phyloP scores from a whole-genome alignment of 2,888 invertebrate species.

The Autographa gamma region DNA sequence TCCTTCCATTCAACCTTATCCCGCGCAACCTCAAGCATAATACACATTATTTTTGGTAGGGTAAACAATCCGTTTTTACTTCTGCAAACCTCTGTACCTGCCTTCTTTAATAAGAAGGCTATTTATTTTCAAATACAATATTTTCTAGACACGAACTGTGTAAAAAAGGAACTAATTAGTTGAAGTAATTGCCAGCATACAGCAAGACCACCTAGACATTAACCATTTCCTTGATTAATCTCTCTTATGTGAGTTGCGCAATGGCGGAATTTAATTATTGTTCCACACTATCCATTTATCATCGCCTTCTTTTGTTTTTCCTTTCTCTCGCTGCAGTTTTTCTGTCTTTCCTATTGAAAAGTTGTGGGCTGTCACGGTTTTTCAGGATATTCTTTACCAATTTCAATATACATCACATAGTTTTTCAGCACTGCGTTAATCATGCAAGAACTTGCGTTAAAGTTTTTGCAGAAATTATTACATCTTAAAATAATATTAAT shows the following conservation, averaged over 20 bases:
- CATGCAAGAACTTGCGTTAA: too few species aligned
- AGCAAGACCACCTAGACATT: constrained; percentile 48
- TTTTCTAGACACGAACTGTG: constrained; percentile 16
- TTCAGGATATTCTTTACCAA: neutral
- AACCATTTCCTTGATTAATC: constrained; percentile 65
- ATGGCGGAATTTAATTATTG: constrained; percentile 52
- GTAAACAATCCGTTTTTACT: too few species aligned
- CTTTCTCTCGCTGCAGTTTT: constrained; percentile 2
- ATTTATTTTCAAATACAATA: constrained; percentile 6
- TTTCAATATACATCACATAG: neutral
- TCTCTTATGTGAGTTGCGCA: constrained; percentile 52
- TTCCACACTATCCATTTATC: constrained; percentile 31
- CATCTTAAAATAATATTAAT: too few species aligned
- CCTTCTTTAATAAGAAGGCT: neutral
- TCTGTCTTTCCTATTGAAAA: neutral
- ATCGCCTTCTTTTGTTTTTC: constrained; percentile 12
- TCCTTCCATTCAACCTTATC: too few species aligned
- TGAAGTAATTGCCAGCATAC: constrained; percentile 42
- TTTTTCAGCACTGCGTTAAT: neutral
- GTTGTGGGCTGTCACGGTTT: neutral
- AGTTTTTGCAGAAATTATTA: too few species aligned
- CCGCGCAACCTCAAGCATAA: too few species aligned
- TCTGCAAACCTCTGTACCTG: neutral
- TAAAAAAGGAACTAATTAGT: constrained; percentile 39
- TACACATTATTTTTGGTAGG: too few species aligned